Conservation (phyloP, 2,888 invertebrate genomes). For the Pinctada fucata region DNA sequence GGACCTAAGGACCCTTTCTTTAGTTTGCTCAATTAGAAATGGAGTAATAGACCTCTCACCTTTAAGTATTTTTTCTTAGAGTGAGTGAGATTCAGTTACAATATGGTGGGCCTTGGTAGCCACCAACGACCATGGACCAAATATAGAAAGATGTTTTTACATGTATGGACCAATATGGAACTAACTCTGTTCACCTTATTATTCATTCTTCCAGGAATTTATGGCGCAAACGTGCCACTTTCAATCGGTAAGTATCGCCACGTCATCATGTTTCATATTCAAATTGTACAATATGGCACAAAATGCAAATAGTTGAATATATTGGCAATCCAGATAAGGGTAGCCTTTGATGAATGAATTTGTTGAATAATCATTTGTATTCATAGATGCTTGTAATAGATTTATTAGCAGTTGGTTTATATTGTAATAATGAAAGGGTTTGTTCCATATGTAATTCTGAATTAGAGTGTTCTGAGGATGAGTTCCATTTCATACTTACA, state of each 20-base stretch:
- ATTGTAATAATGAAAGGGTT: too few relatives aligned
- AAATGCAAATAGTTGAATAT: too few relatives aligned
- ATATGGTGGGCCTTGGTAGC: neutral
- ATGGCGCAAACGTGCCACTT: slow-evolving; percentile 20
- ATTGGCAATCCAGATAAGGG: too few relatives aligned
- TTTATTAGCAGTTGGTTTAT: too few relatives aligned
- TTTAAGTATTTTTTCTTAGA: neutral
- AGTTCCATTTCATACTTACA: too few relatives aligned
- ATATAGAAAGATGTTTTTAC: neutral
- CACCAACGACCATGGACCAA: neutral
- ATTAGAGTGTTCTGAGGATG: too few relatives aligned
- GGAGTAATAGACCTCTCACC: neutral
- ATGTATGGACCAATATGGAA: slow-evolving; percentile 33
- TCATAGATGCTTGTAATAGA: too few relatives aligned
- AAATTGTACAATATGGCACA: neutral
- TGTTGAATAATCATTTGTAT: too few relatives aligned
- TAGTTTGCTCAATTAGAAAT: neutral
- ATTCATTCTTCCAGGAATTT: slow-evolving; percentile 34
- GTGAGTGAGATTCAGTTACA: neutral
- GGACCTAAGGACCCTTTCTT: too few relatives aligned
- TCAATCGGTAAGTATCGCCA: slow-evolving; percentile 28
- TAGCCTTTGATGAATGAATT: too few relatives aligned
- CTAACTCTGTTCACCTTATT: slow-evolving; percentile 32
- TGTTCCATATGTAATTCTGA: too few relatives aligned
- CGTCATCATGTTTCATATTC: neutral